These are phyloP conservation scores for Drosophila lutescens DNA, from an alignment of 2,888 invertebrate species.

Conservation along the genomic window DNA sequence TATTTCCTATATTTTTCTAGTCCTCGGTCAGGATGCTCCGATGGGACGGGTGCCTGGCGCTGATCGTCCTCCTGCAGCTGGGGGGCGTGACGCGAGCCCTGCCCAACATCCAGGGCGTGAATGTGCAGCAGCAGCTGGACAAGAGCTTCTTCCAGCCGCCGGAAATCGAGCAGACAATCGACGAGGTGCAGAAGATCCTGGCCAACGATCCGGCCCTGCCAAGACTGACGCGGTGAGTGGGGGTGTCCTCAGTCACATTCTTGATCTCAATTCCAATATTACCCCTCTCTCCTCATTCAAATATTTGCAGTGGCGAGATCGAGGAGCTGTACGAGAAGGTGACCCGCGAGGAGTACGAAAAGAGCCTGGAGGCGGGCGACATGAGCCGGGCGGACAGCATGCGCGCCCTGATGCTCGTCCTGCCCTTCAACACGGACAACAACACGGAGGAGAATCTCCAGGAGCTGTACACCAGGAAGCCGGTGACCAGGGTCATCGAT, in stretches of 20 bases:
- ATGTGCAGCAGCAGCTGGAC: constrained; percentile 66
- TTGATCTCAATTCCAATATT: neutral
- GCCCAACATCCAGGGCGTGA: constrained; percentile 61
- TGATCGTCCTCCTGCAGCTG: constrained; percentile 44
- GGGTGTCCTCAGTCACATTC: constrained; percentile 80
- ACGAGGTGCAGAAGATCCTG: constrained; percentile 83
- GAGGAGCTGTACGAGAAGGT: constrained; percentile 84
- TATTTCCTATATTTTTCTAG: neutral
- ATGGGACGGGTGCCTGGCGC: constrained; percentile 29
- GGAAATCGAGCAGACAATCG: constrained; percentile 82
- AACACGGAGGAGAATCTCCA: constrained; percentile 82
- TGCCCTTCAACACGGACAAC: constrained; percentile 84
- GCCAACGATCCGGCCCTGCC: constrained; percentile 83
- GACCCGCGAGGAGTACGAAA: constrained; percentile 83
- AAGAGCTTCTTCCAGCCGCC: constrained; percentile 72
- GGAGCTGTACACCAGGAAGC: constrained; percentile 83
- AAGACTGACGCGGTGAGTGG: constrained; percentile 83
- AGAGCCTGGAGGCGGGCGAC: constrained; percentile 83
- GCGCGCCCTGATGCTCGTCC: constrained; percentile 83
- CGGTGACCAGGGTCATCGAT: constrained; percentile 83
- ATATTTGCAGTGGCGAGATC: constrained; percentile 81
- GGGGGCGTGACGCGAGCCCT: constrained; percentile 32
- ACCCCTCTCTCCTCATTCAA: too few species aligned
- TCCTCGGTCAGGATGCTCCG: constrained; percentile 14
- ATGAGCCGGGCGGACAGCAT: constrained; percentile 83